Evolutionary conservation across 53 echinoderm and acorn worm genomes (phyloP), one percentile per base, ranked within the genome.

Genomic region (Patiria pectinifera): DNA sequence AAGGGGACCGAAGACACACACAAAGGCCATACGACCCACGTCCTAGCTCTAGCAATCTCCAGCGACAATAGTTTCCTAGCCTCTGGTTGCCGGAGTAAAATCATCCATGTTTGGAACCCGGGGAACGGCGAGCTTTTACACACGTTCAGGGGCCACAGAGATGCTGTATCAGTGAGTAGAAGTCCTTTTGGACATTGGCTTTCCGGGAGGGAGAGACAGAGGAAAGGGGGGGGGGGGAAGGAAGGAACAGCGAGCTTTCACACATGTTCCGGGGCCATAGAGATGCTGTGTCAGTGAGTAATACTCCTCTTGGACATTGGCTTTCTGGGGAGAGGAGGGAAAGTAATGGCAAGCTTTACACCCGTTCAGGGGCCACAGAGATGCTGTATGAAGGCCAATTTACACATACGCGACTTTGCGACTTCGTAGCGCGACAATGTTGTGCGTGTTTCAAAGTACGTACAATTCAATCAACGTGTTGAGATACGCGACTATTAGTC

Each of bases 111-210:
- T 69, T 99, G 97, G 99, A 94, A 97, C 71, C 97, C 99, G 11
- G 71, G 59, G 13, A 97, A 87, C 35, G 95, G 94, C 62, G 80
- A 96, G 58, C 92, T 92, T 13, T 86, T 96, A 45, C 97, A 99
- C 88, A 99, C 99, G 19, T 97, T 99, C 92, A 97, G 92, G 89
- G 99, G 99, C n/a, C 99, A 99, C 74, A 88, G 96, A 63, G 99
- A 97, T 90, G 92, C 96, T 26, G 85, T 99, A 16, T 96, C 99
- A 82, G 99, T 99, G 71, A 95, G 99, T 91, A 24, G 48, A 69
- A 18, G 5, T 18, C 71, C 19, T 24, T 35, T 86, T 49, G 48
- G 89, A 25, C 15, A 14, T 23, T 71, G 69, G 3, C 23, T 86
- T 24, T 45, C 66, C 21, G 63, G 1, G 35, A 35, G 35, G 35